Conservation (phyloP, 1,140 invertebrate genomes). For the Drosophila lacertosa region DNA sequence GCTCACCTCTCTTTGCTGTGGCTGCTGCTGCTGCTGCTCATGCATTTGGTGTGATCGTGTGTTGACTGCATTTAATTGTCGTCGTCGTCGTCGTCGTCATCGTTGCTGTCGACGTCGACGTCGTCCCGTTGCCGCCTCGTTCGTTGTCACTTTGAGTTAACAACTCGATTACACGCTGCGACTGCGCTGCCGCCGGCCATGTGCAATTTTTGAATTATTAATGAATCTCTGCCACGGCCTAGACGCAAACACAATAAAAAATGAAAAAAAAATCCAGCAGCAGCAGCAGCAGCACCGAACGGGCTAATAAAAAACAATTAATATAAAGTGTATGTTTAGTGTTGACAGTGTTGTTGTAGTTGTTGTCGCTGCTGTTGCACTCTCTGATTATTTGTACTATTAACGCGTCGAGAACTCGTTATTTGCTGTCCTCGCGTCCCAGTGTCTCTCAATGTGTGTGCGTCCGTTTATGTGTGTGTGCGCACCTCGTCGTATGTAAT, state of each 20-base stretch:
- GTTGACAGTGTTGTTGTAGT: conserved; percentile 65
- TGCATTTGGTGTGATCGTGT: conserved; percentile 64
- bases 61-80: conserved; percentile 80
- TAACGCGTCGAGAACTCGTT: conserved; percentile 78
- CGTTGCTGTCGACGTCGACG: conserved; percentile 8
- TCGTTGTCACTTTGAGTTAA: conserved; percentile 81
- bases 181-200: conserved; percentile 73
- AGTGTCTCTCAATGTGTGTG: conserved; percentile 15
- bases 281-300: conserved; percentile 43
- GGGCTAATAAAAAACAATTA: conserved; percentile 82
- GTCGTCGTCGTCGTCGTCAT: conserved; percentile 22
- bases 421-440: conserved; percentile 39
- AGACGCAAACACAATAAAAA: conserved; percentile 25
- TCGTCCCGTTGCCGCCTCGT: conserved; percentile 38
- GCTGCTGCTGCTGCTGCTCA: no score
- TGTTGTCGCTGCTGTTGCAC: conserved; percentile 51
- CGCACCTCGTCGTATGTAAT: conserved; percentile 66
- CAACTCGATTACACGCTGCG: conserved; percentile 78
- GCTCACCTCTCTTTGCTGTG: no score
- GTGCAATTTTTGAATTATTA: conserved; percentile 81
- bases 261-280: conserved; percentile 3
- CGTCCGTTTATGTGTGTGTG: conserved; percentile 27
- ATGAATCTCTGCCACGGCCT: conserved; percentile 67
- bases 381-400: conserved; percentile 80
- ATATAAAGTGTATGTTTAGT: conserved; percentile 82